A percentile compares a stretch with the other conserved stretches of the same genome.
These are phyloP conservation scores for Asbolus verrucosus DNA, from an alignment of 1,140 invertebrate species.

Conservation along the genomic window DNA sequence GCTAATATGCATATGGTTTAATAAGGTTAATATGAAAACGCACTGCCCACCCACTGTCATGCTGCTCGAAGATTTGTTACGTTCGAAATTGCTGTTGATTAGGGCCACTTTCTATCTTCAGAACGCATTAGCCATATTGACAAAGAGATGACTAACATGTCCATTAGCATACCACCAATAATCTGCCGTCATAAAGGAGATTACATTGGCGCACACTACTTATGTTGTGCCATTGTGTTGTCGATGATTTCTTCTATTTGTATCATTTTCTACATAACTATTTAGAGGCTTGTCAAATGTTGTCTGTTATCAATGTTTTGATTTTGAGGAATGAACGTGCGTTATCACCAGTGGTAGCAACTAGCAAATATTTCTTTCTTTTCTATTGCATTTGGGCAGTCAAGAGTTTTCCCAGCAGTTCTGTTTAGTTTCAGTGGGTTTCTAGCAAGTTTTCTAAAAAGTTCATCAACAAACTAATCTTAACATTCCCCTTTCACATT, in stretches of 20 bases:
- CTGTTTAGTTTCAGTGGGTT: too few species aligned
- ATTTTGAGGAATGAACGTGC: slow-evolving; percentile 4
- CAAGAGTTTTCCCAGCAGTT: neutral
- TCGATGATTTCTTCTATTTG: slow-evolving; percentile 20
- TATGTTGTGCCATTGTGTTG: slow-evolving; percentile 11
- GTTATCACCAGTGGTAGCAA: neutral
- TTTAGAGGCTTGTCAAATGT: slow-evolving; percentile 27
- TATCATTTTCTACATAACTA: neutral
- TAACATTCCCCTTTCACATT: too few species aligned
- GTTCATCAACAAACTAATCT: too few species aligned
- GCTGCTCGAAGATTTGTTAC: slow-evolving; percentile 23
- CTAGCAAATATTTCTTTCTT: neutral
- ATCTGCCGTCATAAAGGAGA: slow-evolving; percentile 26
- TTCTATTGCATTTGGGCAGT: neutral
- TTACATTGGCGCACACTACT: slow-evolving; percentile 18
- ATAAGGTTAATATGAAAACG: slow-evolving; percentile 37
- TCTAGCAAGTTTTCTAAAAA: too few species aligned
- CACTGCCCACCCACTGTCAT: slow-evolving; percentile 19
- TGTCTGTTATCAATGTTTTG: neutral
- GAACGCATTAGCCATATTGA: slow-evolving; percentile 24
- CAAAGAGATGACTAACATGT: slow-evolving; percentile 34
- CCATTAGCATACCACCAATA: slow-evolving; percentile 35
- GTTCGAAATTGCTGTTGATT: slow-evolving; percentile 36
- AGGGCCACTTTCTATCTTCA: slow-evolving; percentile 19
- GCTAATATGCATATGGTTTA: slow-evolving; percentile 30